phyloP scores from a whole-genome alignment of 2,888 invertebrate genomes.

The Tetramorium bicarinatum region DNA sequence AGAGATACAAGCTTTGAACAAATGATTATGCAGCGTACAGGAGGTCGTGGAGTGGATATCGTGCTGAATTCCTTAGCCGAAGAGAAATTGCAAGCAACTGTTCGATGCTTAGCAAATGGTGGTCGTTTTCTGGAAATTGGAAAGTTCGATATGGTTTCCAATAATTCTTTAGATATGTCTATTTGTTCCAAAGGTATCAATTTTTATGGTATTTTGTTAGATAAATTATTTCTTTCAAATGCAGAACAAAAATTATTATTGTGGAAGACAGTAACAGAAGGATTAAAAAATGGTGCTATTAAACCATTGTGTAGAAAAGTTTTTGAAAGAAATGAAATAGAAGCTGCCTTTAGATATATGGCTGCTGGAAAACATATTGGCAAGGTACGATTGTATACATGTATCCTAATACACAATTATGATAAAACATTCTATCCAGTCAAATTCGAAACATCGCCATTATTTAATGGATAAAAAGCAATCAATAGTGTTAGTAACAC shows the following conservation, averaged over 20 bases:
- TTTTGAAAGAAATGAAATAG: not conserved
- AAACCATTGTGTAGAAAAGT: not conserved
- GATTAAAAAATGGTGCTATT: not conserved
- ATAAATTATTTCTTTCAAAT: slow-evolving; percentile 89
- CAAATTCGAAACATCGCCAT: too few species aligned
- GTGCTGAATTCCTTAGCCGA: not conserved
- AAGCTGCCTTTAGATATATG: slow-evolving; percentile 85
- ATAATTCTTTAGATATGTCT: not conserved
- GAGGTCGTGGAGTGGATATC: not conserved
- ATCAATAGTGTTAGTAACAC: too few species aligned
- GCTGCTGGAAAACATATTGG: slow-evolving; percentile 93
- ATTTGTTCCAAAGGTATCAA: not conserved
- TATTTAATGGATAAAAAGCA: too few species aligned
- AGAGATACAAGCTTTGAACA: slow-evolving; percentile 83
- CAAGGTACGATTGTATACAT: slow-evolving; percentile 87
- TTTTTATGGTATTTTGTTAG: slow-evolving; percentile 89
- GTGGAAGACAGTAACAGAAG: not conserved
- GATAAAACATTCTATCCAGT: too few species aligned
- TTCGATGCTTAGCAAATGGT: not conserved
- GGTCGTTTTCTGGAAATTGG: not conserved
- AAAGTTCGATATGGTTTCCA: not conserved
- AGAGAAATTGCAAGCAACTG: not conserved
- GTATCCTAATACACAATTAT: too few species aligned
- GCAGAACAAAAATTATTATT: slow-evolving; percentile 67
- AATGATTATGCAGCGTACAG: slow-evolving; percentile 85